Evolutionary conservation across 2,113 vertebrate species (phyloP), one percentile per base, ranked within the genome.

Genomic region (Pteruthius melanotis): DNA sequence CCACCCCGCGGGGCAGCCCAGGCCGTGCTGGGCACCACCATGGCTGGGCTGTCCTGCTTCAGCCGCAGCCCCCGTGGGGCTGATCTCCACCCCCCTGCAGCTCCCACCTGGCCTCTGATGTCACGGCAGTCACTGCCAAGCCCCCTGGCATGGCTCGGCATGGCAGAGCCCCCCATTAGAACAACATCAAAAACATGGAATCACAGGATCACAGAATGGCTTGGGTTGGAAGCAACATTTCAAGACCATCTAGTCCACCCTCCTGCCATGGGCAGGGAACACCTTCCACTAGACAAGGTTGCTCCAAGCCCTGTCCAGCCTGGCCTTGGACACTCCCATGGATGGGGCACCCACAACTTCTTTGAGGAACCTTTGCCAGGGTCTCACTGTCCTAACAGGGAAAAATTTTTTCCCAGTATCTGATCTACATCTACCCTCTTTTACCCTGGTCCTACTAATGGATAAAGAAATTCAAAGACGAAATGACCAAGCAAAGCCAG

Each of bases 401-500:
- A 56, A 63, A 10, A 69, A 11, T 42, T 33, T 33, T 60, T 83
- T 70, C 52, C 27, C 53, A 17, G 11, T 70, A 63, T 33, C 71
- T 70, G 35, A 83, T 63, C 31, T 37, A 27, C 16, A 28, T 56
- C 22, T 70, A 56, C 31, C 15, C 49, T 49, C 31, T 44, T 63
- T 50, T 56, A 37, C 6, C 22, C 35, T 37, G 24, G 49, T 50
- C 35, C 10, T 37, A 50, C 26, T 70, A 49, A 63, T 7, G 18
- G 12, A 63, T 13, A 37, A 33, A 54, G 63, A 69, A 63, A 77
- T 56, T 33, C 31, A 6, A 18, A 44, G 15, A 45, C 31, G n/a
- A 59, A 96, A 95, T 76, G 23, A 69, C 70, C 92, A 63, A 90
- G 87, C 85, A 96, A 65, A 96, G 87, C 86, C 63, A 61, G 82